Conservation (phyloP, 2,113 vertebrate genomes). For the Bufo gargarizans region DNA sequence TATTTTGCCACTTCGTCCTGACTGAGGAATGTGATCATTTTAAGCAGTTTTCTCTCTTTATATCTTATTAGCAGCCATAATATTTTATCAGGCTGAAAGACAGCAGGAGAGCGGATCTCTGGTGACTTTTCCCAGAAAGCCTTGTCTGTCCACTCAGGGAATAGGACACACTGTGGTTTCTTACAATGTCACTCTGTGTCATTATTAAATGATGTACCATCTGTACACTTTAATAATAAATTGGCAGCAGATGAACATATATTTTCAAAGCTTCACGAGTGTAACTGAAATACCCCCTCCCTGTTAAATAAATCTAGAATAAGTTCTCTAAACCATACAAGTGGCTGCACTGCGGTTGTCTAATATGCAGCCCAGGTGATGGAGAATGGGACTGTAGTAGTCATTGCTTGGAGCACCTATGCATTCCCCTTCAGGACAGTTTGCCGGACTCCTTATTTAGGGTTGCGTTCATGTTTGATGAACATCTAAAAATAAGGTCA, state of each 20-base stretch:
- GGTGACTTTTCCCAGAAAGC: background rate
- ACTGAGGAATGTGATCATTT: background rate
- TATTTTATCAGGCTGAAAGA: background rate
- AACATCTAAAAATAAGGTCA: no score
- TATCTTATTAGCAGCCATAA: slow-evolving; percentile 6
- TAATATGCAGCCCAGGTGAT: background rate
- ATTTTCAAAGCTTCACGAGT: background rate
- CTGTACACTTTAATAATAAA: background rate
- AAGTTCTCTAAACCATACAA: background rate
- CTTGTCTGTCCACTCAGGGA: background rate
- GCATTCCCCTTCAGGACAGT: background rate
- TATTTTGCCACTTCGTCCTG: background rate
- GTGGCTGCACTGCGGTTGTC: background rate
- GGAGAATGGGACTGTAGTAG: background rate
- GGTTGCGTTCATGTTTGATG: no score
- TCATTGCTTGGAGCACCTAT: background rate
- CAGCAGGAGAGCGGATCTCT: slow-evolving; percentile 54
- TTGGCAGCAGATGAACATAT: background rate
- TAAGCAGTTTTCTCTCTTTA: background rate
- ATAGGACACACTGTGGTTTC: background rate
- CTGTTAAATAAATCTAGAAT: background rate
- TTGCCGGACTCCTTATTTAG: no score
- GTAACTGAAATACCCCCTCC: background rate
- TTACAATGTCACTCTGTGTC: background rate
- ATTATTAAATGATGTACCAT: background rate